A percentile compares a stretch with the other conserved stretches of the same genome.
Conservation (phyloP, 2,797 vertebrate species). For the Chelon labrosus region DNA sequence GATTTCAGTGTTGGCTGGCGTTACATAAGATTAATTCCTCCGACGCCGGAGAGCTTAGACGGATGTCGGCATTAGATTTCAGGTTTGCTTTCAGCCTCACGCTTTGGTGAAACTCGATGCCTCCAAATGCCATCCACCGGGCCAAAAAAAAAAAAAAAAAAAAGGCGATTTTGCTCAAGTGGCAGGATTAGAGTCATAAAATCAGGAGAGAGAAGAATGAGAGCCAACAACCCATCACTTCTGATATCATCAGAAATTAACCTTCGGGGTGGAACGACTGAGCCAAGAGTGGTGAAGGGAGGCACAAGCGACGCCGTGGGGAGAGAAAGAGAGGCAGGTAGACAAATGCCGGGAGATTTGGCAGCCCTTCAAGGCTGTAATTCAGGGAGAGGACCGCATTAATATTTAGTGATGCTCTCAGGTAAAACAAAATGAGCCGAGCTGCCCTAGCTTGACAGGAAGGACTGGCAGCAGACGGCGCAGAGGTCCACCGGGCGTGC, state of each 20-base stretch:
- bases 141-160: constrained; percentile 71
- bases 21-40: constrained; percentile 49
- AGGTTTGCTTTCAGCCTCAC: constrained; percentile 63
- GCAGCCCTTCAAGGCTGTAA: constrained; percentile 73
- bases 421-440: constrained; percentile 82
- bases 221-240: constrained; percentile 77
- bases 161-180: constrained; percentile 70
- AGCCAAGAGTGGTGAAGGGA: constrained; percentile 60
- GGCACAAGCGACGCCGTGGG: constrained; percentile 35
- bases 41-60: constrained; percentile 39
- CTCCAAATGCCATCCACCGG: constrained; percentile 61
- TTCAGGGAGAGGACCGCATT: constrained; percentile 74
- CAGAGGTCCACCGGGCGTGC: constrained; percentile 46
- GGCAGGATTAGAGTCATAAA: constrained; percentile 75
- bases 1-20: constrained; percentile 39
- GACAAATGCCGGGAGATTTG: constrained; percentile 73
- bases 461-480: constrained; percentile 64
- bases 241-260: constrained; percentile 80
- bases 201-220: constrained; percentile 75
- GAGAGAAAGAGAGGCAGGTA: constrained; percentile 51
- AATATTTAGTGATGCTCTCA: constrained; percentile 82
- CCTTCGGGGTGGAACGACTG: constrained; percentile 72
- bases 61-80: constrained; percentile 64
- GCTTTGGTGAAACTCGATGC: constrained; percentile 69
- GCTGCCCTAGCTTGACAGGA: constrained; percentile 58